These are phyloP conservation scores for Drosophila trichaetosa DNA, from an alignment of 2,888 invertebrate genomes.

Conservation along the genomic window DNA sequence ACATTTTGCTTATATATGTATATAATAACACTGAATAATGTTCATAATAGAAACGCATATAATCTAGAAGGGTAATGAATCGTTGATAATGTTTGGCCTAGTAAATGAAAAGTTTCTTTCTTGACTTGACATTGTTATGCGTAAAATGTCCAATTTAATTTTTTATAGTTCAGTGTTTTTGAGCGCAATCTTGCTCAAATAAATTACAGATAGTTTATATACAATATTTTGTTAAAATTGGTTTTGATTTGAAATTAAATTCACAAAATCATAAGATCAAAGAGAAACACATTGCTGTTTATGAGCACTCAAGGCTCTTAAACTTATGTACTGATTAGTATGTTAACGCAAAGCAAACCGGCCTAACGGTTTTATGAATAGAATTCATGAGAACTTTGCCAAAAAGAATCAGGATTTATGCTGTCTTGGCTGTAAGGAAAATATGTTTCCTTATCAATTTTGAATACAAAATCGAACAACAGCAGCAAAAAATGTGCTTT, in stretches of 20 bases:
- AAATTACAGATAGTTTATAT: background rate
- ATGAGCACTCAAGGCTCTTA: background rate
- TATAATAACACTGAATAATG: no score
- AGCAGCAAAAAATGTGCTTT: conserved; percentile 58
- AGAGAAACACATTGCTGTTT: background rate
- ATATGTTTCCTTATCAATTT: conserved; percentile 60
- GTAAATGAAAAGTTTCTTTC: background rate
- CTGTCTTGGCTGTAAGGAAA: conserved; percentile 27
- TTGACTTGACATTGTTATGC: background rate
- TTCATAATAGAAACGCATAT: background rate
- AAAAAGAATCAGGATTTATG: conserved; percentile 16
- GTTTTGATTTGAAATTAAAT: background rate
- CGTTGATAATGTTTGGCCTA: background rate
- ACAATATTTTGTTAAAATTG: background rate
- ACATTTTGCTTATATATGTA: background rate
- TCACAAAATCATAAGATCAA: background rate
- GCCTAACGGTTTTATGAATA: background rate
- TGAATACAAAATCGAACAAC: conserved; percentile 49
- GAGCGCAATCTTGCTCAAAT: background rate
- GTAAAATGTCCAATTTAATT: background rate
- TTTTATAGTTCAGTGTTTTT: background rate
- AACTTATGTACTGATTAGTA: background rate
- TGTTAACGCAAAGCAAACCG: background rate
- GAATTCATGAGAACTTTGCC: background rate
- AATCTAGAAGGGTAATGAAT: background rate